Percentiles rank a stretch among this genome's conserved stretches.
phyloP scores from a whole-genome alignment of 2,797 vertebrate genomes.

The Poecilia gillii region DNA sequence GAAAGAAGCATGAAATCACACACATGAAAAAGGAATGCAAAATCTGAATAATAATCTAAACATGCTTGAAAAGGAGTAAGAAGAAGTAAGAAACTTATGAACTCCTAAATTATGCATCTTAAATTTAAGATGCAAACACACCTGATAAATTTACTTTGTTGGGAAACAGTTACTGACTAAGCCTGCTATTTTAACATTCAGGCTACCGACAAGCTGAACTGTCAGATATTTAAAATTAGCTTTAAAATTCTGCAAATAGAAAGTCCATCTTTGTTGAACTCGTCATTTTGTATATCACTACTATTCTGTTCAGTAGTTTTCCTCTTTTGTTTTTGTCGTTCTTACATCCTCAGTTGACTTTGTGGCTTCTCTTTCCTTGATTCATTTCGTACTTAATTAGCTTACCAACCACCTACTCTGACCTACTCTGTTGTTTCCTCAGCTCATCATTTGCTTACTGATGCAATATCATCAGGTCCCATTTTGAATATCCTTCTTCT shows the following conservation, averaged over 20 bases:
- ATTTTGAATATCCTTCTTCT: neutral
- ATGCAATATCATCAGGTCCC: neutral
- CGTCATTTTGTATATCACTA: neutral
- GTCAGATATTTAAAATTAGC: neutral
- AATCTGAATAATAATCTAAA: too few relatives aligned
- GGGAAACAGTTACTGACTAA: neutral
- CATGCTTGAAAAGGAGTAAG: too few relatives aligned
- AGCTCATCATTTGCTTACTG: neutral
- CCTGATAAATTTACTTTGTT: neutral
- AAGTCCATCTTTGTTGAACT: neutral
- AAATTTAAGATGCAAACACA: neutral
- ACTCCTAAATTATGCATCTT: too few relatives aligned
- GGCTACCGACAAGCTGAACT: neutral
- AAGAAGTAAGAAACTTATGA: too few relatives aligned
- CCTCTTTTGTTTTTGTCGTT: neutral
- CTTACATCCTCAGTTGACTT: neutral
- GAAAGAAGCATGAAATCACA: too few relatives aligned
- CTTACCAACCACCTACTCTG: neutral
- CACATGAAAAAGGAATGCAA: too few relatives aligned
- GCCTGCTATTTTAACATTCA: neutral
- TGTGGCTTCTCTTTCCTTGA: neutral
- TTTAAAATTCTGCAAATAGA: neutral
- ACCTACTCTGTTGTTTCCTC: neutral
- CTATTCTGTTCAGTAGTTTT: neutral
- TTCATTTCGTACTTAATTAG: neutral